phyloP scores from a whole-genome alignment of 2,888 invertebrate genomes.

The Scaptomyza tumidula region DNA sequence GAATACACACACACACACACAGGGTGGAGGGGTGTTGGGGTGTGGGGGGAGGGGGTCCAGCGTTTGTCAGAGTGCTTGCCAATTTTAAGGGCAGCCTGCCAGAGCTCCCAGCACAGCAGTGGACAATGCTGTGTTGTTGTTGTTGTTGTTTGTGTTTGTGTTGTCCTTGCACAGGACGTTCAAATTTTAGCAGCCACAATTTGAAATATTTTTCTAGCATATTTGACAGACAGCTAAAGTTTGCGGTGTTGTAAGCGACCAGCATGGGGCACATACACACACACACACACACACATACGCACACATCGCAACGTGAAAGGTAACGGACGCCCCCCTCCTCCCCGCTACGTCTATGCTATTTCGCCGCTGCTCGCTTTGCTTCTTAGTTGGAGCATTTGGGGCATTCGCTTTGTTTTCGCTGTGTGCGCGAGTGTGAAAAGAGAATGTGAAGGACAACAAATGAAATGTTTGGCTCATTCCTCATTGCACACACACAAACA shows the following conservation, averaged over 20 bases:
- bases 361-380: neutral
- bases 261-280: neutral
- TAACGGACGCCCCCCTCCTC: conserved; percentile 22
- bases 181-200: conserved; percentile 80
- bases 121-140: conserved; percentile 3
- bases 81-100: conserved; percentile 31
- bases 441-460: conserved; percentile 76
- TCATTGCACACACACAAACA: conserved; percentile 16
- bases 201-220: conserved; percentile 77
- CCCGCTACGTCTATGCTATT: neutral
- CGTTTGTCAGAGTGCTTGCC: conserved; percentile 37
- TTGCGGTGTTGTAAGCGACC: conserved; percentile 53
- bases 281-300: neutral
- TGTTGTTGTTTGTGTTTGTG: conserved; percentile 9
- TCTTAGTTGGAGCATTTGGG: conserved; percentile 18
- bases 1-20: conserved; percentile 51
- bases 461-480: conserved; percentile 65
- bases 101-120: conserved; percentile 5
- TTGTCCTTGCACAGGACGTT: conserved; percentile 48
- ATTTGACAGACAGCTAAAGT: conserved; percentile 79
- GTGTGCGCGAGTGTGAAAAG: conserved; percentile 67
- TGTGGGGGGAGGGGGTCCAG: neutral
- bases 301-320: conserved; percentile 67
- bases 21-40: neutral
- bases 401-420: conserved; percentile 53